Percentiles rank a stretch among this genome's conserved stretches.
These are phyloP conservation scores for Acipenser oxyrinchus DNA, from an alignment of 2,797 vertebrate genomes.

Conservation along the genomic window DNA sequence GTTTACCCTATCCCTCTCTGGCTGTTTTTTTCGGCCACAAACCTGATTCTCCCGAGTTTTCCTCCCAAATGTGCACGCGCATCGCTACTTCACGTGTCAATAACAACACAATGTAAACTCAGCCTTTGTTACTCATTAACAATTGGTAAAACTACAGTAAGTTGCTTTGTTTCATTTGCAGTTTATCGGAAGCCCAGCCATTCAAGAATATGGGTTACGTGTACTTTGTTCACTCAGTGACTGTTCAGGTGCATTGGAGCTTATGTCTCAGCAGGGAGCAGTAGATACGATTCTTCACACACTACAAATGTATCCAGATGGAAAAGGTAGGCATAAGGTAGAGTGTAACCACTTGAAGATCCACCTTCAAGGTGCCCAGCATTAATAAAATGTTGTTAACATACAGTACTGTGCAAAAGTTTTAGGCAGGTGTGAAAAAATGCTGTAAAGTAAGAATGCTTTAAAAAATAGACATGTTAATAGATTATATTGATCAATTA, in stretches of 20 bases:
- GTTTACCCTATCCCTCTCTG: background rate
- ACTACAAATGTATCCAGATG: constrained; percentile 80
- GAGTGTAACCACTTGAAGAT: no score
- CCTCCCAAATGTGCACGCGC: background rate
- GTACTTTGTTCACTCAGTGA: constrained; percentile 69
- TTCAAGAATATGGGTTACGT: constrained; percentile 79
- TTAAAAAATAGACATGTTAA: no score
- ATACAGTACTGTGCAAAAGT: no score
- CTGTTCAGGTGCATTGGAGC: constrained; percentile 73
- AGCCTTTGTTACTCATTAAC: no score
- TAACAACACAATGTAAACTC: background rate
- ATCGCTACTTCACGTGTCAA: background rate
- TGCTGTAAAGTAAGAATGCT: no score
- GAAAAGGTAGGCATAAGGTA: constrained; percentile 59
- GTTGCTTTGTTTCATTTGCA: constrained; percentile 37
- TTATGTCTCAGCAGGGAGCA: constrained; percentile 79
- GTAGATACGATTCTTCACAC: constrained; percentile 80
- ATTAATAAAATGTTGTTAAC: no score
- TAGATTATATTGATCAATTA: no score
- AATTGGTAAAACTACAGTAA: no score
- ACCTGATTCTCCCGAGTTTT: background rate
- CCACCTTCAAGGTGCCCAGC: no score
- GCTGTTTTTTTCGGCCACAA: background rate
- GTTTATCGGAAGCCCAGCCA: constrained; percentile 76
- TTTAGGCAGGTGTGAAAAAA: no score